Base-by-base conservation (phyloP, 2,888 invertebrate genomes). In the Tethea ocularis region DNA sequence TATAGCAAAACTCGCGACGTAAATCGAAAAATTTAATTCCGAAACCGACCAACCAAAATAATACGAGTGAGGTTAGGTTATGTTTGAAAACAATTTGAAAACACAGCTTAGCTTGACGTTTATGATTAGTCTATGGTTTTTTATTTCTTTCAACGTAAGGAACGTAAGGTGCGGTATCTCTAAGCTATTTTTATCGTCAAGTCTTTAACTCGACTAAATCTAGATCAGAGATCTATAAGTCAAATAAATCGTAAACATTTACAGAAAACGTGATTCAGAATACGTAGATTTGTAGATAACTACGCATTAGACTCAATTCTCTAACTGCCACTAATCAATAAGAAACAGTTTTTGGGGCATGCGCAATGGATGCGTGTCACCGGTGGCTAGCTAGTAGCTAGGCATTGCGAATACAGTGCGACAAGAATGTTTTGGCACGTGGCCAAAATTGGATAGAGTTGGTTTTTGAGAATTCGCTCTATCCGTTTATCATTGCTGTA, bases 81-180 rank as follows among this genome's bases (percentile, higher is more conserved):
- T 71, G 69, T 76, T 78, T 77, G 75, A 71, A 71, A 2, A 72
- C 29, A 71, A 71, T 68, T n/a, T n/a, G n/a, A n/a, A n/a, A n/a
- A n/a, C n/a, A n/a, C n/a, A n/a, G n/a, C n/a, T n/a, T n/a, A n/a
- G 66, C 23, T 64, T 72, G 75, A 80, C 74, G 64, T 15, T 38
- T 2, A 20, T 20, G 10, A 1, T 17, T 41, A 17, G 17, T 17
- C 41, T 41, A 17, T 41, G 41, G 41, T 41, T 41, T 17, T 63
- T 63, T 58, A 46, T 64, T 41, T 33, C 57, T 51, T 59, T 29
- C 10, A 60, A 36, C n/a, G n/a, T n/a, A 52, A 52, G 23, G 3
- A 4, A 24, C 24, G 7, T 6, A 26, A 26, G 26, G 51, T 57
- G 52, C 36, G 1, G 67, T 26, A 11, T 56, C 29, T 24, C 26